Conservation (phyloP, 2,888 invertebrate genomes). For the Leptinotarsa peninsularis region DNA sequence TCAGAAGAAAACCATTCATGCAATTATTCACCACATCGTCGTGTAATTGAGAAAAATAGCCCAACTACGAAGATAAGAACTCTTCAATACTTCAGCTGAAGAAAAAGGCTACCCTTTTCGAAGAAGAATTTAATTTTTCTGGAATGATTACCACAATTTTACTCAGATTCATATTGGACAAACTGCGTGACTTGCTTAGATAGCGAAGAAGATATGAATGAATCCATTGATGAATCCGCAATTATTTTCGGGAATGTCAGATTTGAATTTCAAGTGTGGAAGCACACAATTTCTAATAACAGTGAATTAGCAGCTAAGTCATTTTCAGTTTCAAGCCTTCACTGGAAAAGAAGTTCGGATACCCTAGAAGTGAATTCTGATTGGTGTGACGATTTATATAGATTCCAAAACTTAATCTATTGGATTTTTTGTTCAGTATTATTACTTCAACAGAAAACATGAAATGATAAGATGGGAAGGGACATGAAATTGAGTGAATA, state of each 20-base stretch:
- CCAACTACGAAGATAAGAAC: too few relatives aligned
- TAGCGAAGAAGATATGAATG: slow-evolving; percentile 11
- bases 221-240: slow-evolving; percentile 26
- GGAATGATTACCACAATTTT: neutral
- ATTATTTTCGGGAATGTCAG: slow-evolving; percentile 25
- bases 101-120: neutral
- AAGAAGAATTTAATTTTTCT: neutral
- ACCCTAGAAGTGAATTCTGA: too few relatives aligned
- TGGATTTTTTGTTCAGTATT: neutral
- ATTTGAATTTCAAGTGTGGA: slow-evolving; percentile 32
- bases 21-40: too few relatives aligned
- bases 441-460: too few relatives aligned
- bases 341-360: too few relatives aligned
- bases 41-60: too few relatives aligned
- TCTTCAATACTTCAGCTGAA: too few relatives aligned
- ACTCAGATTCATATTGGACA: slow-evolving; percentile 27
- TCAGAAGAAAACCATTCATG: too few relatives aligned
- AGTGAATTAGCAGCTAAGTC: neutral
- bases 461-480: slow-evolving; percentile 8
- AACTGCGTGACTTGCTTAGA: slow-evolving; percentile 36
- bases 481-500: slow-evolving; percentile 19
- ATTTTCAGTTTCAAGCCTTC: neutral
- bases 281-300: neutral
- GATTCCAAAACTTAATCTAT: too few relatives aligned
- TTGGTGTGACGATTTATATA: too few relatives aligned